Evolutionary conservation across 1,140 invertebrate genomes (phyloP).

Genomic region (Orchestia grillus): DNA sequence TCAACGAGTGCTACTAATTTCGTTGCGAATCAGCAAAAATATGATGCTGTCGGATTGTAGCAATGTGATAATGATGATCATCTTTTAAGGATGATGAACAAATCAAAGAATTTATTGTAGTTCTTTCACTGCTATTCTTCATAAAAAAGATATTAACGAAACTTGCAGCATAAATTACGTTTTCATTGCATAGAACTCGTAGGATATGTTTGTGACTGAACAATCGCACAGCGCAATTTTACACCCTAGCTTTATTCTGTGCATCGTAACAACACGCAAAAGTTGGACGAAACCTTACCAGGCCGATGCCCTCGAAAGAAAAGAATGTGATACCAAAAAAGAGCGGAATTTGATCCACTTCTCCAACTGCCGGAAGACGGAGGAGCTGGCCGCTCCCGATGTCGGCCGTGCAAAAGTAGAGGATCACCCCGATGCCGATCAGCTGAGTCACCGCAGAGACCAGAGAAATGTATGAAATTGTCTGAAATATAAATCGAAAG

Average conservation of each 20-base stretch:
- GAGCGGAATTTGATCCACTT: constrained; percentile 74
- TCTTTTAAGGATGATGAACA: no score
- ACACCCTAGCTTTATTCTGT: neutral
- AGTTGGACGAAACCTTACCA: constrained; percentile 69
- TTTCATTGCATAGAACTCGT: no score
- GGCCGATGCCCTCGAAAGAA: constrained; percentile 89
- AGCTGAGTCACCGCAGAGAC: constrained; percentile 9
- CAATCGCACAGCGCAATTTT: neutral
- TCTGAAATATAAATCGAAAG: neutral
- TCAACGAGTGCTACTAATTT: no score
- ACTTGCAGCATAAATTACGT: no score
- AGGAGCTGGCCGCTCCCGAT: neutral
- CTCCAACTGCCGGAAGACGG: constrained; percentile 13
- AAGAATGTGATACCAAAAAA: constrained; percentile 91
- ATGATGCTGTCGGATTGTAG: no score
- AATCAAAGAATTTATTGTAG: no score
- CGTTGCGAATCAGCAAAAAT: no score
- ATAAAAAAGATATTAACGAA: no score
- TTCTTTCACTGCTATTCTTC: no score
- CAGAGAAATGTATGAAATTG: constrained; percentile 30
- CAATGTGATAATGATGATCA: no score
- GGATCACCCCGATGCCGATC: constrained; percentile 26
- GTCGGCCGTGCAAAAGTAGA: constrained; percentile 9
- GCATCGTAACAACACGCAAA: neutral
- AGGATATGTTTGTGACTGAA: no score